phyloP scores from a whole-genome alignment of 2,888 invertebrate species.

The Xiphydria camelus region DNA sequence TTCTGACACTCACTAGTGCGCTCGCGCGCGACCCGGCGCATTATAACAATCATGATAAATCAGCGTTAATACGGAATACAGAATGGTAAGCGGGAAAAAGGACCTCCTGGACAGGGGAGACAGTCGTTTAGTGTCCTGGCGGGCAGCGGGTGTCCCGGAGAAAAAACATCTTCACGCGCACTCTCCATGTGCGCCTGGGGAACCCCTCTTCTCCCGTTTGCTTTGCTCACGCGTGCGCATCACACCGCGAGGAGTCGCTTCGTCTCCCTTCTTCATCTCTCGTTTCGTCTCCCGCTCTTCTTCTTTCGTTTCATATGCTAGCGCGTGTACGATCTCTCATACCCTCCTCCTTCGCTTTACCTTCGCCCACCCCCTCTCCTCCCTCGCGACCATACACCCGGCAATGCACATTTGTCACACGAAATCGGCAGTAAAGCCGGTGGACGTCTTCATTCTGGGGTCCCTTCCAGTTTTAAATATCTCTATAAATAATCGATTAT shows the following conservation, averaged over 20 bases:
- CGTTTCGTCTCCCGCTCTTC: too few relatives aligned
- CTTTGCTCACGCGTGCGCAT: too few relatives aligned
- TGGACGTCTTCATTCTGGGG: constrained; percentile 46
- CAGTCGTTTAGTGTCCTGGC: constrained; percentile 17
- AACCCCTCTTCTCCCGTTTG: too few relatives aligned
- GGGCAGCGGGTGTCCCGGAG: constrained; percentile 45
- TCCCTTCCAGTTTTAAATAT: constrained; percentile 34
- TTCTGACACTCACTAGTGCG: constrained; percentile 2
- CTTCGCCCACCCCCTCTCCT: too few relatives aligned
- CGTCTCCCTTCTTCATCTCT: too few relatives aligned
- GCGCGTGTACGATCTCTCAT: constrained; percentile 9
- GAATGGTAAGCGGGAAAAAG: constrained; percentile 14
- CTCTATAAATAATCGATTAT: constrained; percentile 55
- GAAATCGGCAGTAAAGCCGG: constrained; percentile 45
- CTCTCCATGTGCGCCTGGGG: constrained; percentile 16
- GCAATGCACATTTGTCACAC: constrained; percentile 29
- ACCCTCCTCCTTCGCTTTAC: too few relatives aligned
- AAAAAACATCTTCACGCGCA: constrained; percentile 34
- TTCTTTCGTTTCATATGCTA: too few relatives aligned
- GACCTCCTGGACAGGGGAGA: constrained; percentile 33
- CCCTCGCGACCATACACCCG: too few relatives aligned
- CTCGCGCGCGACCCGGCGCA: too few relatives aligned
- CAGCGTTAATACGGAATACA: constrained; percentile 36
- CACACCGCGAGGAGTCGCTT: too few relatives aligned
- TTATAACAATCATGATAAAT: constrained; percentile 42